Evolutionary conservation across 2,113 vertebrate species (phyloP).

Genomic region (Pterocles orientalis): DNA sequence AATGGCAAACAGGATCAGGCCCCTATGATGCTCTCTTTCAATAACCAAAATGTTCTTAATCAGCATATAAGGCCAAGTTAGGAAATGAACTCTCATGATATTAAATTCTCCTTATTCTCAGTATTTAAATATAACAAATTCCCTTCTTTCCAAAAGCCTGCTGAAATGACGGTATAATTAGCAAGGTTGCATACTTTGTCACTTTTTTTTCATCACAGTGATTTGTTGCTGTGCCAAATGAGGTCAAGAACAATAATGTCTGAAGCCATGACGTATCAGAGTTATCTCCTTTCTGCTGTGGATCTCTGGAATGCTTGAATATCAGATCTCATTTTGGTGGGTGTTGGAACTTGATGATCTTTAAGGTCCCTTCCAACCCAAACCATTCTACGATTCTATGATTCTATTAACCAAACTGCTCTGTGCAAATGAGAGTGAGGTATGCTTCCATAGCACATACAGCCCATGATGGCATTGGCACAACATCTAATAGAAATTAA

Average conservation of each 20-base stretch:
- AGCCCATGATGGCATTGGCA: background rate
- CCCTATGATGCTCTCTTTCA: background rate
- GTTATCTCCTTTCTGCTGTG: background rate
- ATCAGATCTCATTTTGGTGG: background rate
- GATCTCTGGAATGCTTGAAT: background rate
- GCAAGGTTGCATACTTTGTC: background rate
- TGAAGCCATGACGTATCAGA: background rate
- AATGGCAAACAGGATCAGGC: background rate
- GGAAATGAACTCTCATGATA: background rate
- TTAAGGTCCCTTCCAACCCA: no score
- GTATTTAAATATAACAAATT: background rate
- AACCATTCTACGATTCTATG: no score
- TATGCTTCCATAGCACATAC: background rate
- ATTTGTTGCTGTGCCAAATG: background rate
- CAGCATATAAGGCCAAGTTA: background rate
- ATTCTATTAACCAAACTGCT: background rate
- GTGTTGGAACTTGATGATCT: no score
- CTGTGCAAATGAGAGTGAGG: background rate
- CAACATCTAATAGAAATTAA: background rate
- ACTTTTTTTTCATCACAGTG: background rate
- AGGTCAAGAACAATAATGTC: background rate
- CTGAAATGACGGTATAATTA: background rate
- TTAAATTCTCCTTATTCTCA: background rate
- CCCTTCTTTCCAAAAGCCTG: background rate
- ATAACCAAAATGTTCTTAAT: background rate